phyloP scores from a whole-genome alignment of 2,797 vertebrate species.

The Poecilia velifera region DNA sequence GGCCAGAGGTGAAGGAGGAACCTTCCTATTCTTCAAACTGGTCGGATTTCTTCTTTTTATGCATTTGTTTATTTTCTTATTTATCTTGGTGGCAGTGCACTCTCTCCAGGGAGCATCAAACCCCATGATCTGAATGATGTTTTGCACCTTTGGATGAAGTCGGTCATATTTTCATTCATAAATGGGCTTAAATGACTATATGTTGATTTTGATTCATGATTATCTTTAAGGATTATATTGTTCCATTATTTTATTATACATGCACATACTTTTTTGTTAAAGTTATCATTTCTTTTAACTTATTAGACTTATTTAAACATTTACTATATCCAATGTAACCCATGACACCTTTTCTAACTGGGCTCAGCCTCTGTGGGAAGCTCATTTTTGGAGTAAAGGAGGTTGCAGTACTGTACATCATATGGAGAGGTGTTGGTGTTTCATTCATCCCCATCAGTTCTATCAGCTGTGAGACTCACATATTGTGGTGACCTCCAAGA shows the following conservation, averaged over 20 bases:
- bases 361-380: no score
- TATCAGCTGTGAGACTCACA: not conserved
- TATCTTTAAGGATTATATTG: not conserved
- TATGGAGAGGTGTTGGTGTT: no score
- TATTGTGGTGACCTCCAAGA: not conserved
- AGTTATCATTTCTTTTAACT: no score
- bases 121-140: not conserved
- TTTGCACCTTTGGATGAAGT: not conserved
- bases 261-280: not conserved
- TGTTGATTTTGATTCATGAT: no score
- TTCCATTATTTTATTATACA: not conserved
- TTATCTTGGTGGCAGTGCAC: not conserved
- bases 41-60: not conserved
- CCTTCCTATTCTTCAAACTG: not conserved
- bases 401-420: no score
- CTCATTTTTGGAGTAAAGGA: no score
- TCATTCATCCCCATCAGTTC: no score
- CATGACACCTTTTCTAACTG: no score
- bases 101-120: not conserved
- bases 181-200: no score
- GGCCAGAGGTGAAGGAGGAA: not conserved
- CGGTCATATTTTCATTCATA: no score
- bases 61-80: not conserved
- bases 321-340: no score
- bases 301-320: no score